Evolutionary conservation across 2,888 invertebrate genomes (phyloP).

Genomic region (Lamproptera curius): DNA sequence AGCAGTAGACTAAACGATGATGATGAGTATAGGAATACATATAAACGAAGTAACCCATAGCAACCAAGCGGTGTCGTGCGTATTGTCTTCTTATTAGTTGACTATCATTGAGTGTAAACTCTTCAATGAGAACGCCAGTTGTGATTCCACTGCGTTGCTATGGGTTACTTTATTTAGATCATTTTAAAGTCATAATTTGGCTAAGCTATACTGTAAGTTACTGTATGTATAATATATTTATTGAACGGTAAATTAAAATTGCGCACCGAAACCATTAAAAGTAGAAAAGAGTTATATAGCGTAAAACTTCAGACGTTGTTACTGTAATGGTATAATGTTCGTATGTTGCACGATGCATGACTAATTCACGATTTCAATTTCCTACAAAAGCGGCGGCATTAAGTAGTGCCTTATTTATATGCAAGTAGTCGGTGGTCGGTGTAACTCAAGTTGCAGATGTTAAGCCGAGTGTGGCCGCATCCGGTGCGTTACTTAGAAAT

Average conservation of each 20-base stretch:
- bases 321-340: not conserved
- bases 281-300: not conserved
- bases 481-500: conserved; percentile 69
- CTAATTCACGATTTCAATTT: conserved; percentile 43
- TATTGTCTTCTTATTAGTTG: no score
- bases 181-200: no score
- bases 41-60: no score
- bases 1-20: no score
- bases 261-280: not conserved
- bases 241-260: not conserved
- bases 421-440: conserved; percentile 66
- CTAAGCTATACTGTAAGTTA: no score
- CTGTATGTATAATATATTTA: no score
- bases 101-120: no score
- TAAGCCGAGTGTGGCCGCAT: conserved; percentile 67
- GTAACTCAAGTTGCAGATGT: conserved; percentile 76
- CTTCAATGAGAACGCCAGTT: no score
- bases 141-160: no score
- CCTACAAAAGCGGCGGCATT: conserved; percentile 47
- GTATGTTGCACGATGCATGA: conserved; percentile 2
- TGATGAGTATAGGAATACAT: no score
- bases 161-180: no score
- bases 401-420: conserved; percentile 55
- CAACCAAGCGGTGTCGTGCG: no score
- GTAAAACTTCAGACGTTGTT: not conserved